Evolutionary conservation across 1,140 invertebrate species (phyloP), one percentile per base, ranked within the genome.

Genomic region (Acromyrmex heyeri): DNA sequence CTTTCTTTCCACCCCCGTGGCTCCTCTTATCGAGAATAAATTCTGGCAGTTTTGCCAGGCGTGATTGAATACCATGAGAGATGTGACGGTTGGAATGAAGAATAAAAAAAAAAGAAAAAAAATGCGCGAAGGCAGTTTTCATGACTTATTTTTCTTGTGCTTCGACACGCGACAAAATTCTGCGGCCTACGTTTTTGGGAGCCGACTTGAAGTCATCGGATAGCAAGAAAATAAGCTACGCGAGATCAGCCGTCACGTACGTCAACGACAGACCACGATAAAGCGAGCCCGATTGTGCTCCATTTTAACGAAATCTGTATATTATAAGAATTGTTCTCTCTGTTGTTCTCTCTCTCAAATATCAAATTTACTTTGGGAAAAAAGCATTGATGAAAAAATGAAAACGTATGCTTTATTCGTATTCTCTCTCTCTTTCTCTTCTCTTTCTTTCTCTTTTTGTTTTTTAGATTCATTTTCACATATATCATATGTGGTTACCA

Each of bases 1-100:
- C 50, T 10, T 57, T 61, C 48, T 38, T 24, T 44, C 27, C 18
- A 30, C 18, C 38, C 10, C n/a, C 70, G 14, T n/a, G 53, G 24
- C 12, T 76, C 50, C 38, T 86, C 77, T 89, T 90, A 90, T 90
- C 78, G 88, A 30, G 18, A 73, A 90, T 83, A 67, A 88, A 90
- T 90, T 89, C 88, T 89, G 88, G 85, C 88, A 90, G 88, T 79
- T 87, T 89, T 65, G 62, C 67, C 72, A 38, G 61, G 86, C 86
- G 61, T 85, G 88, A 90, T 90, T 87, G 89, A 90, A 89, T 90
- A 85, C 77, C 85, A 75, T 50, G 67, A 53, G 24, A 24, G 53
- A 24, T 38, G 38, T 83, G 69, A 83, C 79, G 38, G 24, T 8
- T 27, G 53, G 57, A 57, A 73, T 82, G 34, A 50, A 83, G 55